Evolutionary conservation across 2,888 invertebrate genomes (phyloP), one percentile per base, ranked within the genome.

Genomic region (Epsilonema sp.): DNA sequence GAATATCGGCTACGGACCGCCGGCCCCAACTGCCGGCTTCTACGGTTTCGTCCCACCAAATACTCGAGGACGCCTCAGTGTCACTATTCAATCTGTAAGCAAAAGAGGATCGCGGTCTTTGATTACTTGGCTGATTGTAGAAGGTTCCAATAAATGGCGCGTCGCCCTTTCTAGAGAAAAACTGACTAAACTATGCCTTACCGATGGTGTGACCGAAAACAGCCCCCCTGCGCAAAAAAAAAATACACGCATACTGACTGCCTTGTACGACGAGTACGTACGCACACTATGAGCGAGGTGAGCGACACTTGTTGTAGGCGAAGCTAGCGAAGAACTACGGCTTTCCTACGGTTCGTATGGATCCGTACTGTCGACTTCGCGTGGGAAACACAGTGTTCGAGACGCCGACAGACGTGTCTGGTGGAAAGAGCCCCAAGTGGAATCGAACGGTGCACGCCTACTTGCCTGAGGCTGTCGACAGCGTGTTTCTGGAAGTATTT

Each of bases 371-470:
- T 26, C 75, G 92, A 48, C 69, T 94, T 48, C 76, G 89, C 53
- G 79, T 92, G 23, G 94, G 90, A 0, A 89, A 90, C 67, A 79
- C 81, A 58, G 81, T 89, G 49, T 89, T 87, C 68, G 92, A 94
- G 71, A 92, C 90, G 0, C 86, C 84, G 59, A 90, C 90, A 1
- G 84, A 83, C 65, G 77, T 82, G 50, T 90, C 83, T 69, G 94
- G 90, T 26, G 86, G 86, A 23, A 89, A 87, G 67, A 85, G 79
- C 60, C 94, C 94, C 2, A 74, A 80, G 52, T 94, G 92, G 92
- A 87, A 89, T 69, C 87, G 89, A 73, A 81, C 82, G 45, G 79
- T 92, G 55, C 82, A 85, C 63, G 82, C 83, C 65, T 75, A 81
- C 55, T 73, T 92, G 49, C 86, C 90, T 0, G 76, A 78, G 54